Conservation (phyloP, 2,888 invertebrate genomes). For the Loripinus fragilis region DNA sequence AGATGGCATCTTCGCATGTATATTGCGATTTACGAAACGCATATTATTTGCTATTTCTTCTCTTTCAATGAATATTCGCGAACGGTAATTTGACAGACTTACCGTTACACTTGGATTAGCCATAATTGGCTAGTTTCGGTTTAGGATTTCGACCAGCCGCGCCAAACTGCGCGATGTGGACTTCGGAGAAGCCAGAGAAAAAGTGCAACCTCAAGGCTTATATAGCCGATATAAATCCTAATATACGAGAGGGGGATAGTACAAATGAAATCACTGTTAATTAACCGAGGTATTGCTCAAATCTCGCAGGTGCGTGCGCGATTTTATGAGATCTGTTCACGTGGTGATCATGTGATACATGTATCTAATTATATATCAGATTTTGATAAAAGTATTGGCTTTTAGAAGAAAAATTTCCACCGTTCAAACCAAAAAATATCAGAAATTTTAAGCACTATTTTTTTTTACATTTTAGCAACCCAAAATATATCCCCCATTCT, state of each 20-base stretch:
- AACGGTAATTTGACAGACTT: slow-evolving; percentile 47
- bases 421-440: too few species aligned
- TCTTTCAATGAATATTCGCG: neutral
- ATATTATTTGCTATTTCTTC: neutral
- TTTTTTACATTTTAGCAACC: too few species aligned
- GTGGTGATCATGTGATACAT: neutral
- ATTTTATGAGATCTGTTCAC: neutral
- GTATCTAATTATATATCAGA: neutral
- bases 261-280: slow-evolving; percentile 21
- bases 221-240: slow-evolving; percentile 74
- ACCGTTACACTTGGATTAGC: slow-evolving; percentile 67
- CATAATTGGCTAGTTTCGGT: slow-evolving; percentile 52
- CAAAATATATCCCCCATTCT: too few species aligned
- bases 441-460: too few species aligned
- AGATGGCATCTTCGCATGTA: slow-evolving; percentile 26
- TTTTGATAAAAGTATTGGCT: too few species aligned
- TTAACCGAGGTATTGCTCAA: slow-evolving; percentile 25
- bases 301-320: slow-evolving; percentile 33
- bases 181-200: slow-evolving; percentile 72
- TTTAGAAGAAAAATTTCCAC: too few species aligned
- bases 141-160: slow-evolving; percentile 26
- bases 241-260: slow-evolving; percentile 63
- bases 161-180: slow-evolving; percentile 58
- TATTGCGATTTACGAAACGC: neutral
- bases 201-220: slow-evolving; percentile 69